Base-by-base conservation (phyloP, 2,888 invertebrate species). In the Leucozona laternaria region DNA sequence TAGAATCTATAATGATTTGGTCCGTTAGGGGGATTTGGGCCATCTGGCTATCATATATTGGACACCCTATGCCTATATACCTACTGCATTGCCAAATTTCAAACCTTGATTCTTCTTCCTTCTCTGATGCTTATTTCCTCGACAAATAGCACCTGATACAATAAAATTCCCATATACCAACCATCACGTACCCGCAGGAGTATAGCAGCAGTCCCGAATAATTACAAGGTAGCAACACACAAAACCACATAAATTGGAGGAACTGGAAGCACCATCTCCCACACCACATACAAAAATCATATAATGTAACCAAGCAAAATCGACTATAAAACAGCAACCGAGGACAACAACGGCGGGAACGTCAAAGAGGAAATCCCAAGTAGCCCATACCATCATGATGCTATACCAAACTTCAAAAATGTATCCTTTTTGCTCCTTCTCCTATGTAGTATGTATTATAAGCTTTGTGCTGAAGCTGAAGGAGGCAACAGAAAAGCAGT, bases 71-170 rank as follows among this genome's bases (percentile, higher is more conserved):
- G 34, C 15, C 15, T 50, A 17, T 20, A 57, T 4, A 55, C n/a
- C n/a, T 64, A 72, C 82, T 77, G 81, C 70, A 53, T 31, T 55
- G 71, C 57, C 50, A 40, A 58, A 34, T 62, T 70, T 37, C 45
- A 22, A 53, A 45, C 45, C 13, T 11, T 64, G 28, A 31, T 45
- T 45, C 17, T 45, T 22, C 76, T 2, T 55, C n/a, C 10, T 40
- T 20, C 57, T 2, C 2, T 34, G 17, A 20, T 71, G 8, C 2
- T 43, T 45, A 20, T 55, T 28, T 53, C 25, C 37, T 68, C 73
- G 57, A 80, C 66, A 85, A 85, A 85, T 48, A 77, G 72, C 73
- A 80, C 80, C 80, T 81, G 84, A 80, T 76, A 76, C 76, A 85
- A 85, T 85, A 79, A 80, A 80, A 68, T 45, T 80, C 71, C 17